Base-by-base conservation (phyloP, 2,888 invertebrate species). In the Geophilus truncorum region DNA sequence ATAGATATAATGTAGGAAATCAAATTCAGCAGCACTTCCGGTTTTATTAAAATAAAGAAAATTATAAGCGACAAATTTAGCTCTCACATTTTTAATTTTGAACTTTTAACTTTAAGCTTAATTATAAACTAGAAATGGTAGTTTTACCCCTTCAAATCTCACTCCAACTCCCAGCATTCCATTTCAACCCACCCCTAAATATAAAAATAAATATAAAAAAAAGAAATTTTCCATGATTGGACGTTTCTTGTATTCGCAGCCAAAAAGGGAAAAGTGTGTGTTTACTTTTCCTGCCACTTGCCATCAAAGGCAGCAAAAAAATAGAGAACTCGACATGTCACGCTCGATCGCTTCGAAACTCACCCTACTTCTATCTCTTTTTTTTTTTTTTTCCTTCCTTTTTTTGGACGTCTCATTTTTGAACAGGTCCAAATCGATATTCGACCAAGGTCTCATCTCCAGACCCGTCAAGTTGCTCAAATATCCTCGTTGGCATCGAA, bases 221-320 rank as follows among this genome's bases (percentile, higher is more conserved):
- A n/a, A 45, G 18, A 15, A 45, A n/a, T 45, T 62, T 62, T 62
- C 25, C 25, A 23, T 23, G 25, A 62, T 62, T 23, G 25, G 25
- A 62, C 23, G 62, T 25, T 12, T 23, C 23, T 62, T 62, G 25
- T 62, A 15, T 62, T 62, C 25, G 10, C 62, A 62, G 62, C 23
- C 45, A 12, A 45, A 45, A 6, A n/a, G 45, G 18, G n/a, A 3
- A 45, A 45, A 25, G 21, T 6, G 25, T 62, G 7, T 62, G 57
- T 57, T 62, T 62, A 62, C 62, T 62, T 62, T 62, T 62, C 62
- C 62, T 62, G 62, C 62, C 62, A 25, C 62, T 62, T 25, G 23
- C 28, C 62, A 25, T 62, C 62, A 62, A 62, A 25, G 25, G 15
- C 12, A 45, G 4, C 3, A 45, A n/a, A 45, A 45, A 45, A 45